These are phyloP conservation scores for Metellina segmentata DNA, from an alignment of 2,888 invertebrate species.

Conservation along the genomic window DNA sequence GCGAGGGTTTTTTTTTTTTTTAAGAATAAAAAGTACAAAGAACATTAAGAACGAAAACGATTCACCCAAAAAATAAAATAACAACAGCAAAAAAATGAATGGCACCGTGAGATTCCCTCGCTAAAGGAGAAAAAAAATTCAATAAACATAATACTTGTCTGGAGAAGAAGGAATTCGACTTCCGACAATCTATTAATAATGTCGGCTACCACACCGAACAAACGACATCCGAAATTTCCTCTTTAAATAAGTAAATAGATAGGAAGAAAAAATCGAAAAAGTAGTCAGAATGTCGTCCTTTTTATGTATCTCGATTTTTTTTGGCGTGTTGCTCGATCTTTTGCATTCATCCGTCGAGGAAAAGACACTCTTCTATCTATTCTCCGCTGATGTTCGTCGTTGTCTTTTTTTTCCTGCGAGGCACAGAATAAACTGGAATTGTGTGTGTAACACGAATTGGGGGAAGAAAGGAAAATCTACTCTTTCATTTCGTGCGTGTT, in stretches of 20 bases:
- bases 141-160: slow-evolving; percentile 64
- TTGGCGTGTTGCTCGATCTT: slow-evolving; percentile 4
- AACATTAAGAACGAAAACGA: slow-evolving; percentile 43
- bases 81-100: slow-evolving; percentile 29
- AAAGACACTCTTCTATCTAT: slow-evolving; percentile 22
- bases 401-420: no score
- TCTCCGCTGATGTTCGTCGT: neutral
- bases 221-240: slow-evolving; percentile 47
- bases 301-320: slow-evolving; percentile 48
- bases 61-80: slow-evolving; percentile 14
- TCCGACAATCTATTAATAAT: slow-evolving; percentile 67
- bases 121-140: slow-evolving; percentile 32
- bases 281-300: slow-evolving; percentile 33
- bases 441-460: no score
- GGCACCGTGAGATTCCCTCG: neutral
- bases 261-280: slow-evolving; percentile 9
- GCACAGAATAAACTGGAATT: no score
- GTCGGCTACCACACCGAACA: slow-evolving; percentile 47
- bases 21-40: slow-evolving; percentile 33
- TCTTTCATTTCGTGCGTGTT: no score
- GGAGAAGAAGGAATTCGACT: slow-evolving; percentile 54
- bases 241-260: slow-evolving; percentile 55
- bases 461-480: no score
- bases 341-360: slow-evolving; percentile 29
- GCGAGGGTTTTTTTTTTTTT: slow-evolving; percentile 10